Evolutionary conservation across 1,140 invertebrate species (phyloP), one percentile per base, ranked within the genome.

Genomic region (Frieseomelitta varia): DNA sequence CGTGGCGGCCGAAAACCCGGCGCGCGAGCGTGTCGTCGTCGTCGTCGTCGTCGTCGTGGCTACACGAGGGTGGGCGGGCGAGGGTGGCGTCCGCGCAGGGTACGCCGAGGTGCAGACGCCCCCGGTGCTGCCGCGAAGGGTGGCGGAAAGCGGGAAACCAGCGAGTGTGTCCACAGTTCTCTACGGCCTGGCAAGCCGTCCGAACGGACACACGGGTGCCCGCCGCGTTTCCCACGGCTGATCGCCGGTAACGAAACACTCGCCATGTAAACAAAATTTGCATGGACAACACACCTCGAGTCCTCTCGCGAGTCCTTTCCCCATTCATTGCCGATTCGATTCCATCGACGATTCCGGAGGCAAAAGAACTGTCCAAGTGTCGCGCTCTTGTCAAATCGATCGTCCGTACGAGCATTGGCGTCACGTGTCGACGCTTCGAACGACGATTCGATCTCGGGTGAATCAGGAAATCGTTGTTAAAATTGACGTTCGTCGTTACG

Each of bases 71-170:
- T 53, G 80, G n/a, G 53, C 53, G 17, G 53, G 6, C 14, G 69
- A 73, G 86, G 80, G 76, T 72, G 81, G 84, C 53, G 79, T 58
- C 53, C 65, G 84, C 78, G 84, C 76, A 81, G 55, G 69, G 72
- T 24, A 53, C 17, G 67, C 75, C 30, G 72, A 75, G 87, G 87
- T 88, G 84, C 53, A 34, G 81, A 86, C 81, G 74, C 14, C 63
- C 73, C 24, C 21, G 51, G 79, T 78, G 80, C 73, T 73, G 80
- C 81, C 74, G 53, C 61, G 65, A 68, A 65, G 68, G 84, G 58
- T 80, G 76, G 82, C 76, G 90, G 90, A 91, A 93, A 93, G 93
- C 91, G 92, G 92, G 93, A 93, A 92, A 93, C 91, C 92, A 83
- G 87, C 68, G 83, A 83, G 87, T 71, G 83, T 86, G 91, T 87